phyloP scores from a whole-genome alignment of 2,113 vertebrate species.

The Takifugu bimaculatus region DNA sequence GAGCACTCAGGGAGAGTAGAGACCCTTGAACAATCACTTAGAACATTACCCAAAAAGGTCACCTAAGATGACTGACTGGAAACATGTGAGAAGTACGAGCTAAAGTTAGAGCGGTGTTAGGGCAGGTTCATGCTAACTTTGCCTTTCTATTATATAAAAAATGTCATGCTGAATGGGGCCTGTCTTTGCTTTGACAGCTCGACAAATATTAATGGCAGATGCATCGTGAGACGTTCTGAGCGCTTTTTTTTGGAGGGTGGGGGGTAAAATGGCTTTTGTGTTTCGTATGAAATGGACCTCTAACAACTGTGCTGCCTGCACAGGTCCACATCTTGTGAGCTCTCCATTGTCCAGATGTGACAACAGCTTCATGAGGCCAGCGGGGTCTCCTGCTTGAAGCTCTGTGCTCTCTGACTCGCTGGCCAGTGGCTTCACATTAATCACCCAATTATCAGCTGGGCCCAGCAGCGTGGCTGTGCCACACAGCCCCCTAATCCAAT shows the following conservation, averaged over 20 bases:
- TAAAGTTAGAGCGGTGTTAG: no score
- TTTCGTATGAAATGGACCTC: no score
- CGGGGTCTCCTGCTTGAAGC: not conserved
- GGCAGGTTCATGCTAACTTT: no score
- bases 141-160: no score
- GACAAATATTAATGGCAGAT: no score
- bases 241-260: no score
- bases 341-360: constrained; percentile 40
- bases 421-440: constrained; percentile 57
- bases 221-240: no score
- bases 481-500: constrained; percentile 64
- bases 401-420: constrained; percentile 17
- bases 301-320: not conserved
- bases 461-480: constrained; percentile 32
- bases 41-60: constrained; percentile 5
- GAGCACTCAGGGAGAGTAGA: constrained; percentile 8
- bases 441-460: constrained; percentile 63
- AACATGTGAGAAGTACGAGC: not conserved
- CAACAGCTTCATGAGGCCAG: constrained; percentile 7
- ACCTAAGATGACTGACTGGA: constrained; percentile 8
- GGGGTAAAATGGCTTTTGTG: no score
- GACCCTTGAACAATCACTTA: not conserved
- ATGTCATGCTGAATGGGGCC: no score
- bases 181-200: no score
- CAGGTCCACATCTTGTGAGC: constrained; percentile 2